Percentiles rank a stretch among this genome's conserved stretches.
Conservation (phyloP, 35 echinoderm and acorn worm species). For the Apostichopus parvimensis region DNA sequence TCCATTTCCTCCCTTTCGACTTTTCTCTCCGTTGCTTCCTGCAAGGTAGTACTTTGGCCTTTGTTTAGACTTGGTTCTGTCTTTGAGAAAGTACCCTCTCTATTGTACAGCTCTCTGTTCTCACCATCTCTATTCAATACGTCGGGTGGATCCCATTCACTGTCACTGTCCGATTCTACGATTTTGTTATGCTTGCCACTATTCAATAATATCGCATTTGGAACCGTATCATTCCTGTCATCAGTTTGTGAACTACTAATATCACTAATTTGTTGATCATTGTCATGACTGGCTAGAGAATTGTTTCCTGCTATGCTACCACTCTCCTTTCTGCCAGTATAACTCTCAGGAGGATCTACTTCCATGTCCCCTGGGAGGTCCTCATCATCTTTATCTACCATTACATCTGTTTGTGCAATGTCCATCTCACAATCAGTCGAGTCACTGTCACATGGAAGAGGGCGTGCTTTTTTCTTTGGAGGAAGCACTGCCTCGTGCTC, state of each 20-base stretch:
- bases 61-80: too few species aligned
- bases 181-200: not conserved
- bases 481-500: not conserved
- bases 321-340: not conserved
- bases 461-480: not conserved
- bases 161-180: not conserved
- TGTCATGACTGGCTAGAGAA: too few species aligned
- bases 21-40: too few species aligned
- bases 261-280: not conserved
- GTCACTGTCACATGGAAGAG: not conserved
- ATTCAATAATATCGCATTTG: not conserved
- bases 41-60: too few species aligned
- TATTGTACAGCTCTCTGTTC: too few species aligned
- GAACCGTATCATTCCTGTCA: not conserved
- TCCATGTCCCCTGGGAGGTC: not conserved
- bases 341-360: not conserved
- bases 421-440: not conserved
- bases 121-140: not conserved
- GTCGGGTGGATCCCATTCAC: slow-evolving; percentile 17
- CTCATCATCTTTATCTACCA: not conserved
- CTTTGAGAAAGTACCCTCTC: too few species aligned
- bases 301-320: too few species aligned
- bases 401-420: not conserved
- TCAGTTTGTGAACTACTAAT: not conserved
- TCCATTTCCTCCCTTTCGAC: too few species aligned